phyloP scores from a whole-genome alignment of 2,113 vertebrate genomes.

The Bos taurus region DNA sequence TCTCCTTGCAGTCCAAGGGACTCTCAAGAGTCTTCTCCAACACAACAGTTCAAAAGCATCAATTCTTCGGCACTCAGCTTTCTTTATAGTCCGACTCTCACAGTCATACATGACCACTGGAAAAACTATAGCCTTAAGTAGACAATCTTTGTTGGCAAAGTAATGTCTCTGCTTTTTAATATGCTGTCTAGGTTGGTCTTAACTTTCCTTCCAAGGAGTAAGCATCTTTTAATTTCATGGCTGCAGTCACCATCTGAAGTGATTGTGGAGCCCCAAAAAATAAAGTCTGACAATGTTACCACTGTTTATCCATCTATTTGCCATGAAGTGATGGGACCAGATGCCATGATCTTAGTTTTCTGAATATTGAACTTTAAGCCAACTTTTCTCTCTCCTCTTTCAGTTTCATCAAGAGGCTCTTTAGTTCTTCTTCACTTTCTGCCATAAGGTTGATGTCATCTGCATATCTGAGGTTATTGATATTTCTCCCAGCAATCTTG shows the following conservation, averaged over 20 bases:
- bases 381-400: background rate
- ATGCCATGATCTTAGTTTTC: background rate
- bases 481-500: background rate
- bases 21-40: background rate
- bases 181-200: background rate
- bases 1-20: background rate
- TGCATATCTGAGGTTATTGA: background rate
- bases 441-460: background rate
- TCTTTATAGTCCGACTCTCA: background rate
- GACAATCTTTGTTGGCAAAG: background rate
- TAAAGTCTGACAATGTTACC: background rate
- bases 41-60: background rate
- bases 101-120: background rate
- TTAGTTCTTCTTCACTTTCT: background rate
- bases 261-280: rapidly evolving
- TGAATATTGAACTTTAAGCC: background rate
- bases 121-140: background rate
- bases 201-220: background rate
- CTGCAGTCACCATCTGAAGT: background rate
- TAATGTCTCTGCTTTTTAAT: background rate
- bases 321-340: background rate
- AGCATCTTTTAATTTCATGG: background rate
- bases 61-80: background rate
- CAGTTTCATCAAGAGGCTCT: background rate
- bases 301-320: background rate